These are phyloP conservation scores for Micromesistius poutassou DNA, from an alignment of 2,797 vertebrate genomes.

Conservation along the genomic window DNA sequence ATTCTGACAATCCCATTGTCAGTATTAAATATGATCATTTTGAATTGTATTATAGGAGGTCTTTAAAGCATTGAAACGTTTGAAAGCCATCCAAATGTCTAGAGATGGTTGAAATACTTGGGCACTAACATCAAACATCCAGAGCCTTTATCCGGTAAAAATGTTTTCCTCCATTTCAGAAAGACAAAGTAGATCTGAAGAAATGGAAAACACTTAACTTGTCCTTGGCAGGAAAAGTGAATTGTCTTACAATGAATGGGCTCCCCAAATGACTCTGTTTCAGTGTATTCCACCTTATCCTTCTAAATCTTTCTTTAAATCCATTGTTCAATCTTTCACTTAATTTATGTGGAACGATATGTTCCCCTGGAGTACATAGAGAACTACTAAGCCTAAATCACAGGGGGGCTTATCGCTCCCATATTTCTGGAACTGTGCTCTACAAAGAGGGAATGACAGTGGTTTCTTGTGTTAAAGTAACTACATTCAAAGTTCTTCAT, in stretches of 20 bases:
- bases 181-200: conserved; percentile 5
- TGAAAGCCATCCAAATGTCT: background rate
- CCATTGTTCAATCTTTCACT: background rate
- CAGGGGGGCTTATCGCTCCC: too few species aligned
- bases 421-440: too few species aligned
- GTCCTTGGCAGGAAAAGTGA: too few species aligned
- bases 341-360: too few species aligned
- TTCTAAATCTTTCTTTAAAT: background rate
- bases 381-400: too few species aligned
- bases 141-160: background rate
- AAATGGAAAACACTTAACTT: background rate
- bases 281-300: background rate
- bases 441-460: too few species aligned
- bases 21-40: background rate
- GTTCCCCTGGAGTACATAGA: too few species aligned
- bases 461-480: too few species aligned
- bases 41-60: background rate
- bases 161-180: conserved; percentile 12
- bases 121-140: conserved; percentile 5
- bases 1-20: background rate
- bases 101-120: background rate
- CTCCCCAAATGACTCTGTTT: background rate
- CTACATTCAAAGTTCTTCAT: too few species aligned
- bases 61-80: background rate
- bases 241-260: background rate